A percentile compares a stretch with the other conserved stretches of the same genome.
These are phyloP conservation scores for Caenorhabditis parvicauda DNA, from an alignment of 2,888 invertebrate species.

Conservation along the genomic window DNA sequence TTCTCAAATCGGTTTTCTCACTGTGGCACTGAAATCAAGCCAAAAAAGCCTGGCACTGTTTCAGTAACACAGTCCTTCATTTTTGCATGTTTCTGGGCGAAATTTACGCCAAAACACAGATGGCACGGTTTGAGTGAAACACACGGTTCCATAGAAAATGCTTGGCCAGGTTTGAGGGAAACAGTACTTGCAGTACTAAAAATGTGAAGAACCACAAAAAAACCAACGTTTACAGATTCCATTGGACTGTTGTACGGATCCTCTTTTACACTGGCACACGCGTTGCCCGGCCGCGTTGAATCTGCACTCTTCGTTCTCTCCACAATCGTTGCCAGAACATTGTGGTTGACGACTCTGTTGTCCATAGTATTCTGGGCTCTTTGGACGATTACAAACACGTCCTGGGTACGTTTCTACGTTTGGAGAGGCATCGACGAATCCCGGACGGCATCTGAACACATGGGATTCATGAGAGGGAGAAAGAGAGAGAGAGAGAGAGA, in stretches of 20 bases:
- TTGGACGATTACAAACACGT: slow-evolving; percentile 54
- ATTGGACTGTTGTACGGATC: slow-evolving; percentile 38
- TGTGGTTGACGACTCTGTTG: slow-evolving; percentile 33
- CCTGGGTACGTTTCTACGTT: slow-evolving; percentile 53
- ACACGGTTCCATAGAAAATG: no score
- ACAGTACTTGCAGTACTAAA: neutral
- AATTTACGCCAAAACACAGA: neutral
- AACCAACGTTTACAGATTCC: slow-evolving; percentile 37
- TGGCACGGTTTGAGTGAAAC: no score
- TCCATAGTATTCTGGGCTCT: slow-evolving; percentile 45
- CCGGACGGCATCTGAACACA: slow-evolving; percentile 73
- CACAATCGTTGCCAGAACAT: slow-evolving; percentile 37
- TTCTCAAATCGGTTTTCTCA: no score
- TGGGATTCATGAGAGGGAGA: neutral
- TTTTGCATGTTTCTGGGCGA: no score
- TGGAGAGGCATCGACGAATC: slow-evolving; percentile 70
- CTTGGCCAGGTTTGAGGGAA: neutral
- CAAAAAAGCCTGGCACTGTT: no score
- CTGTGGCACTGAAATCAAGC: no score
- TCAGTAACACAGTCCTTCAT: no score
- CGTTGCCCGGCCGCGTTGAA: slow-evolving; percentile 33
- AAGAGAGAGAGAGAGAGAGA: neutral
- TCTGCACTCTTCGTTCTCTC: slow-evolving; percentile 49
- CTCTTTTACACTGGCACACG: slow-evolving; percentile 43
- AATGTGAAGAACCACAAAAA: neutral